These are phyloP conservation scores for Sylvilagus floridanus DNA, from an alignment of 2,797 vertebrate species.

Conservation along the genomic window DNA sequence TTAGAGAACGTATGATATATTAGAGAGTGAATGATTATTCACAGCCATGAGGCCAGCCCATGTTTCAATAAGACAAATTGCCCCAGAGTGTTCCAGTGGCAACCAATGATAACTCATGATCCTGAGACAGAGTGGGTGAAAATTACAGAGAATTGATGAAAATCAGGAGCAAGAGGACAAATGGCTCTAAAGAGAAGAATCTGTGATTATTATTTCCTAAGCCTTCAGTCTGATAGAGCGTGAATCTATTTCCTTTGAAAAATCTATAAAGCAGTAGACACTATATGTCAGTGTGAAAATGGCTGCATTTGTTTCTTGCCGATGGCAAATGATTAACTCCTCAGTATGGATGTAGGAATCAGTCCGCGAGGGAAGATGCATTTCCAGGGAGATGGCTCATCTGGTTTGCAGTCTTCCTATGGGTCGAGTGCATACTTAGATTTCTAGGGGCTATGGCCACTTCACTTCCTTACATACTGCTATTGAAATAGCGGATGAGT, in stretches of 20 bases:
- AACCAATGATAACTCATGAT: conserved; percentile 99
- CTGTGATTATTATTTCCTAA: conserved; percentile 83
- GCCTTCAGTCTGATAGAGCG: conserved; percentile 77
- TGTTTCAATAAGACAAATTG: conserved; percentile 98
- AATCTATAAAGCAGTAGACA: conserved; percentile 75
- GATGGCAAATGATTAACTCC: conserved; percentile 82
- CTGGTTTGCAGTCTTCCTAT: not conserved
- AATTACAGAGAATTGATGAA: conserved; percentile 94
- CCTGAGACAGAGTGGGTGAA: conserved; percentile 95
- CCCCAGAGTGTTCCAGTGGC: conserved; percentile 95
- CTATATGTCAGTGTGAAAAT: conserved; percentile 78
- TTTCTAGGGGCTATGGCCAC: no score
- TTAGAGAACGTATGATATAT: conserved; percentile 96
- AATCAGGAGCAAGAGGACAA: conserved; percentile 96
- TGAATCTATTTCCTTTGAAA: conserved; percentile 85
- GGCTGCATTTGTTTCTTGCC: conserved; percentile 78
- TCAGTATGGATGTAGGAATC: conserved; percentile 35
- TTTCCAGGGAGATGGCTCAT: conserved; percentile 21
- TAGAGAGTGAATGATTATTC: conserved; percentile 96
- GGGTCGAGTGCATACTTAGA: not conserved
- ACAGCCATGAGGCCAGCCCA: conserved; percentile 93
- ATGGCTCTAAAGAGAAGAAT: conserved; percentile 92
- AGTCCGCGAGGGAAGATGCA: not conserved
- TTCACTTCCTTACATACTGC: not conserved
- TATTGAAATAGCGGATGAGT: not conserved